These are phyloP conservation scores for Typhlichthys subterraneus DNA, from an alignment of 2,797 vertebrate species.

Conservation along the genomic window DNA sequence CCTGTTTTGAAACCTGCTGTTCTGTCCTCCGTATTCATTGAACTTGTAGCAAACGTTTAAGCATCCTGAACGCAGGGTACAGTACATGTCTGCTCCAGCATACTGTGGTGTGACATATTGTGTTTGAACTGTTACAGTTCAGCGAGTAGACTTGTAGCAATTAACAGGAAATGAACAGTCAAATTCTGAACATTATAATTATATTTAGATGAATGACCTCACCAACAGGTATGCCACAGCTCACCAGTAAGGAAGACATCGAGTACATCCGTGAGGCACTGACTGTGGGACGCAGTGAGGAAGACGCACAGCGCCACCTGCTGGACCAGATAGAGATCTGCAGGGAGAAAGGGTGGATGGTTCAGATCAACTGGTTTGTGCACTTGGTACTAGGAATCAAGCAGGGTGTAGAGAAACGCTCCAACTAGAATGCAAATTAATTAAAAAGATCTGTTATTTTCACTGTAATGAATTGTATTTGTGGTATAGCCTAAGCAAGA, in stretches of 20 bases:
- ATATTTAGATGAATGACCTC: too few species aligned
- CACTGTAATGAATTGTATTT: background rate
- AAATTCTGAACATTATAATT: too few species aligned
- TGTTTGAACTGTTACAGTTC: too few species aligned
- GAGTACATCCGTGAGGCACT: slow-evolving; percentile 95
- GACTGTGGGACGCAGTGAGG: slow-evolving; percentile 89
- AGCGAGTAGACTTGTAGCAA: too few species aligned
- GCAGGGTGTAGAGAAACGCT: slow-evolving; percentile 95
- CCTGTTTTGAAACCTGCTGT: too few species aligned
- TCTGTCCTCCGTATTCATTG: too few species aligned
- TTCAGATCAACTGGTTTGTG: slow-evolving; percentile 98
- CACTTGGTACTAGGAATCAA: slow-evolving; percentile 97
- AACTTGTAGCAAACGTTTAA: too few species aligned
- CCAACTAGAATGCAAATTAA: slow-evolving; percentile 72
- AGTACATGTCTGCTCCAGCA: too few species aligned
- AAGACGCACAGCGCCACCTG: slow-evolving; percentile 93
- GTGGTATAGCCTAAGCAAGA: too few species aligned
- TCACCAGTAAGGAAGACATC: slow-evolving; percentile 97
- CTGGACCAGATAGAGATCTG: slow-evolving; percentile 98
- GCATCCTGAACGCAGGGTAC: too few species aligned
- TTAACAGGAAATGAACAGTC: too few species aligned
- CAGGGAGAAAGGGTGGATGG: slow-evolving; percentile 98
- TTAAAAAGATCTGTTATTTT: background rate
- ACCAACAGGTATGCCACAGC: slow-evolving; percentile 90
- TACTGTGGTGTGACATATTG: too few species aligned